Evolutionary conservation across 2,888 invertebrate species (phyloP).

Genomic region (Pediacus dermestoides): DNA sequence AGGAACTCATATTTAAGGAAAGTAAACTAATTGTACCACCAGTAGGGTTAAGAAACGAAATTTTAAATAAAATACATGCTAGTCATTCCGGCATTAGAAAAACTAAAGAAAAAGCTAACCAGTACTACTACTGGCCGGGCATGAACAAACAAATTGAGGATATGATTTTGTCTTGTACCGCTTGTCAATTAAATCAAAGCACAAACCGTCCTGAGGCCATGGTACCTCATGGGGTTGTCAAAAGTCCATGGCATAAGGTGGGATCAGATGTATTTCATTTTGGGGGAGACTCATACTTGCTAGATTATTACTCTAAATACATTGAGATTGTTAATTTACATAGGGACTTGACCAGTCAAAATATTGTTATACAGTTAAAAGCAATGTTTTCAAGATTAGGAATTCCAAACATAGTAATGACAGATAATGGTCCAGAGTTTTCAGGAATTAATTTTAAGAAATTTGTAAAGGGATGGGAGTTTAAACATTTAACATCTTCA

Average conservation of each 20-base stretch:
- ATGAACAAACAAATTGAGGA: constrained; percentile 14
- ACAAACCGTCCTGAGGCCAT: constrained; percentile 8
- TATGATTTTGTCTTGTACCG: constrained; percentile 1
- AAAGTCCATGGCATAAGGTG: constrained; percentile 12
- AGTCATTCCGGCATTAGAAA: constrained; percentile 12
- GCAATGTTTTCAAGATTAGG: constrained; percentile 19
- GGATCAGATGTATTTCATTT: constrained; percentile 14
- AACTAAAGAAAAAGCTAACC: constrained; percentile 1
- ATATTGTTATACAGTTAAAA: constrained; percentile 10
- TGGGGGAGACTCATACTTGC: no score
- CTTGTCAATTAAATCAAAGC: constrained; percentile 6
- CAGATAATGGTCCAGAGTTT: constrained; percentile 7
- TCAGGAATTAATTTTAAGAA: not conserved
- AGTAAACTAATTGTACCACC: constrained; percentile 8
- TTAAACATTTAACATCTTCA: constrained; percentile 2
- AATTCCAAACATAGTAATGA: constrained; percentile 18
- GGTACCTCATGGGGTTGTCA: constrained; percentile 11
- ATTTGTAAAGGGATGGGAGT: constrained; percentile 3
- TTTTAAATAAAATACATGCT: constrained; percentile 8
- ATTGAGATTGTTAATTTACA: constrained; percentile 11
- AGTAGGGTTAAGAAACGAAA: constrained; percentile 4
- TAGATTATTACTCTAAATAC: constrained; percentile 19
- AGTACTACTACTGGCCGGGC: constrained; percentile 5
- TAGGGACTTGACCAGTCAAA: constrained; percentile 3
- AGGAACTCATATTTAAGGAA: not conserved